Evolutionary conservation across 2,797 vertebrate genomes (phyloP).

Genomic region (Zonotrichia albicollis): DNA sequence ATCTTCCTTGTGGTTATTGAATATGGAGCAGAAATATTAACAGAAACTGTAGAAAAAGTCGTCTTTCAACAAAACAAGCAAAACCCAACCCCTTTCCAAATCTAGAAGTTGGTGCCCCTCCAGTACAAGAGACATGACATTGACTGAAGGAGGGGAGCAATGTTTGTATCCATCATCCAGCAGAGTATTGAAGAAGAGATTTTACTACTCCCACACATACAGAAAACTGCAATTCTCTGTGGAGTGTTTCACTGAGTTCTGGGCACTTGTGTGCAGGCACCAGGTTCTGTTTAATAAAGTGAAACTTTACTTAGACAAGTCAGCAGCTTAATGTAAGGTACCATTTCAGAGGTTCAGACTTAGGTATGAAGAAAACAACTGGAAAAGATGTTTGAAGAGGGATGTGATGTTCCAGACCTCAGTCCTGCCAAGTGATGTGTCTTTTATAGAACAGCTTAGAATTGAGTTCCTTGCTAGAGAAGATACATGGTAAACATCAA

Average conservation of each 20-base stretch:
- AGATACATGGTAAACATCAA: background rate
- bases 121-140: background rate
- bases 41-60: background rate
- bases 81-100: background rate
- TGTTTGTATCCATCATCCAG: background rate
- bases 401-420: background rate
- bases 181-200: background rate
- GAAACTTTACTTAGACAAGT: background rate
- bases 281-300: background rate
- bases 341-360: background rate
- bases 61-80: background rate
- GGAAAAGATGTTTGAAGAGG: background rate
- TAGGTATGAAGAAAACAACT: background rate
- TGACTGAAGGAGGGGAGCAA: background rate
- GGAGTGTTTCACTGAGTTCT: background rate
- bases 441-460: background rate
- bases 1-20: background rate
- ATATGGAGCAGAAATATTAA: background rate
- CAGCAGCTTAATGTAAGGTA: background rate
- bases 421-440: background rate
- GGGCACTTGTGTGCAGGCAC: background rate
- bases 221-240: background rate
- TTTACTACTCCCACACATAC: background rate
- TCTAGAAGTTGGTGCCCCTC: background rate
- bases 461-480: background rate